Evolutionary conservation across 2,797 vertebrate genomes (phyloP).

Genomic region (Garrulus glandarius): DNA sequence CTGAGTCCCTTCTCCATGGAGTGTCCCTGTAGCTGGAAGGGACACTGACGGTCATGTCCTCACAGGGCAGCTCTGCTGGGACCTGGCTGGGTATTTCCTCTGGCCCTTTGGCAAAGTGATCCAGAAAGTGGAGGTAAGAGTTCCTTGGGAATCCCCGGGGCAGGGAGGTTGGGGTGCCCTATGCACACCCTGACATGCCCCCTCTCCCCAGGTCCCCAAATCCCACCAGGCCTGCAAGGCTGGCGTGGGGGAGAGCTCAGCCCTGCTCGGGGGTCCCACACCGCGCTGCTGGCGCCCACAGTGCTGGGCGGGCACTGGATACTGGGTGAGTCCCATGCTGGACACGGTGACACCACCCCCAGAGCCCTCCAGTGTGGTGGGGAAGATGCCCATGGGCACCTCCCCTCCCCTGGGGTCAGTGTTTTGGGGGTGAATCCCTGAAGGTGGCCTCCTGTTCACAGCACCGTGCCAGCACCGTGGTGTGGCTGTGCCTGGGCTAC

Average conservation of each 20-base stretch:
- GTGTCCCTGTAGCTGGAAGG: not conserved
- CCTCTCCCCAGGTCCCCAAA: not conserved
- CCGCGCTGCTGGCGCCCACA: not conserved
- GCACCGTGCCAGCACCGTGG: constrained; percentile 56
- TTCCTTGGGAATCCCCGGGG: fast-evolving
- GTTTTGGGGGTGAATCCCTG: not conserved
- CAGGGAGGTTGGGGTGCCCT: fast-evolving
- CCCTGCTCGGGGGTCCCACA: constrained; percentile 48
- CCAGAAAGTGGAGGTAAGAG: constrained; percentile 63
- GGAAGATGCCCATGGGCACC: fast-evolving
- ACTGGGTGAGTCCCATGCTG: constrained; percentile 74
- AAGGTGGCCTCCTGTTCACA: fast-evolving
- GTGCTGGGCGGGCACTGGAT: not conserved
- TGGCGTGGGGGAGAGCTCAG: constrained; percentile 26
- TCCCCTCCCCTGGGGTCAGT: fast-evolving
- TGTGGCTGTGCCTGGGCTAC: constrained; percentile 81
- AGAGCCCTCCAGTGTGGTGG: fast-evolving
- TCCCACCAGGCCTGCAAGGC: constrained; percentile 25
- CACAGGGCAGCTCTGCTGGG: constrained; percentile 78
- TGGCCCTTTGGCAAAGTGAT: constrained; percentile 87
- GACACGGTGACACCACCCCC: fast-evolving
- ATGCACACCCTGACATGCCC: fast-evolving
- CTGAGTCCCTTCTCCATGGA: fast-evolving
- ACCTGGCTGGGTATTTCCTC: constrained; percentile 81
- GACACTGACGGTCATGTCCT: fast-evolving